Conservation (phyloP, 2,113 vertebrate species). For the Ellobius talpinus region DNA sequence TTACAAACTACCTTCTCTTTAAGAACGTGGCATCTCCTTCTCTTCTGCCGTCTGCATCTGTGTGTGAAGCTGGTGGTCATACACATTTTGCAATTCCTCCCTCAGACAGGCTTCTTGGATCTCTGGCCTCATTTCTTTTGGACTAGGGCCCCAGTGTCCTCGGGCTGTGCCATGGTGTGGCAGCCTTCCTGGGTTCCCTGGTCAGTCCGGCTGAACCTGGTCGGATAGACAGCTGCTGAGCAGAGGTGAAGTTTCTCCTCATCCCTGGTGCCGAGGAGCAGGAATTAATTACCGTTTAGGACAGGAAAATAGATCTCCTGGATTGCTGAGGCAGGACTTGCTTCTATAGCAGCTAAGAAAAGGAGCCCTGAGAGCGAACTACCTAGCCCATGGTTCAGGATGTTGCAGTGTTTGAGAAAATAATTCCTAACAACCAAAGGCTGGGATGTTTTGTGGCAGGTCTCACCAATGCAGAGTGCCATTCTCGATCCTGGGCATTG, state of each 20-base stretch:
- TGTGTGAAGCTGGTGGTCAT: not conserved
- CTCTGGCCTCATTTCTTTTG: slow-evolving; percentile 54
- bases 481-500: not conserved
- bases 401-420: not conserved
- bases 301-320: slow-evolving; percentile 57
- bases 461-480: not conserved
- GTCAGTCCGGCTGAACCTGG: not conserved
- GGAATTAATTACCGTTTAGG: slow-evolving; percentile 65
- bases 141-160: not conserved
- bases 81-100: slow-evolving; percentile 19
- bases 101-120: not conserved
- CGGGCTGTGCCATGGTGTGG: rapidly evolving
- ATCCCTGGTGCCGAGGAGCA: slow-evolving; percentile 4
- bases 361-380: not conserved
- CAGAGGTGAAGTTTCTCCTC: slow-evolving; percentile 27
- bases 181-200: not conserved
- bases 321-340: slow-evolving; percentile 58
- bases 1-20: not conserved
- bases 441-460: not conserved
- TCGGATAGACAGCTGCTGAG: not conserved
- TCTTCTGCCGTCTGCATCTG: not conserved
- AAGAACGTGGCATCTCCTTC: not conserved
- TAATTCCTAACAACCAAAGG: not conserved
- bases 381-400: not conserved
- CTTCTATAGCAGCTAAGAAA: slow-evolving; percentile 47